These are phyloP conservation scores for Drosophila saltans DNA, from an alignment of 1,140 invertebrate genomes.

Conservation along the genomic window DNA sequence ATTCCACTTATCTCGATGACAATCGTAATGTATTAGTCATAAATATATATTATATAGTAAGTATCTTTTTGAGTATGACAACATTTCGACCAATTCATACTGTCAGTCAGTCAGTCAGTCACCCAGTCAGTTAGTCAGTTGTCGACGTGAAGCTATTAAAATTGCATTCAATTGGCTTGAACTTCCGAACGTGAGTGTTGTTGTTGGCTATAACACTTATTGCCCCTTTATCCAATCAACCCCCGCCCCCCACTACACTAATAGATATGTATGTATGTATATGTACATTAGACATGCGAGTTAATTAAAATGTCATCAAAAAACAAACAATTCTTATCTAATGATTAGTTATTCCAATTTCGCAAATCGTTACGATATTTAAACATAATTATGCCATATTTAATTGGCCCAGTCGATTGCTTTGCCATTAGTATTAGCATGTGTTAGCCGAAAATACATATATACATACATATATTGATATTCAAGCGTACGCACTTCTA, in stretches of 20 bases:
- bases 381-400: slow-evolving; percentile 70
- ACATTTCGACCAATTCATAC: background rate
- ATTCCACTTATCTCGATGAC: slow-evolving; percentile 9
- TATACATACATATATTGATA: slow-evolving; percentile 35
- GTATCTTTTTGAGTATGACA: slow-evolving; percentile 11
- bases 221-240: slow-evolving; percentile 8
- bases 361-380: slow-evolving; percentile 50
- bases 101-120: background rate
- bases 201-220: slow-evolving; percentile 16
- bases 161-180: slow-evolving; percentile 37
- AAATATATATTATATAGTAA: background rate
- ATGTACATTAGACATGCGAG: slow-evolving; percentile 1
- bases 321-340: slow-evolving; percentile 38
- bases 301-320: slow-evolving; percentile 57
- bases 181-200: slow-evolving; percentile 33
- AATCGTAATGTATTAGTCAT: slow-evolving; percentile 1
- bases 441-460: slow-evolving; percentile 26
- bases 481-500: slow-evolving; percentile 51
- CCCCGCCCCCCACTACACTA: background rate
- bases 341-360: slow-evolving; percentile 66
- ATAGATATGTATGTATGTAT: background rate
- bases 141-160: slow-evolving; percentile 27
- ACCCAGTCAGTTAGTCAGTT: background rate
- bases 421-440: slow-evolving; percentile 36
- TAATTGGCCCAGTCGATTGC: slow-evolving; percentile 51